These are phyloP conservation scores for Danionella cerebrum DNA, from an alignment of 2,113 vertebrate species.

Conservation along the genomic window DNA sequence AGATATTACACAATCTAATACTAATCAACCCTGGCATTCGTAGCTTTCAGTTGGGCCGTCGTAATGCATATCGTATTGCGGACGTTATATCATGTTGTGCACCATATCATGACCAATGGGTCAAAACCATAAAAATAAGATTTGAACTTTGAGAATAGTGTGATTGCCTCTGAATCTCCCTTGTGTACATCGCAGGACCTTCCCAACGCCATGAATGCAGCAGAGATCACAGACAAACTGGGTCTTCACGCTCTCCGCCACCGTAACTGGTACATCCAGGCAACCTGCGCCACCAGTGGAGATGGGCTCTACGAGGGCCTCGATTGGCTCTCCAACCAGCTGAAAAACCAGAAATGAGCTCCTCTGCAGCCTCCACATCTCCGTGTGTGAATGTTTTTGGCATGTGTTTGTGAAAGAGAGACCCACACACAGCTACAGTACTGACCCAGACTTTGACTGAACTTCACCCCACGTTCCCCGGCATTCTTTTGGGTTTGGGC, in stretches of 20 bases:
- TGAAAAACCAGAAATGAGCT: constrained; percentile 76
- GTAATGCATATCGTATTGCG: no score
- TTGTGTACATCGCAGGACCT: constrained; percentile 61
- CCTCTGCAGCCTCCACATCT: constrained; percentile 23
- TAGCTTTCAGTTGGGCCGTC: no score
- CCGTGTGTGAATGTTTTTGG: constrained; percentile 45
- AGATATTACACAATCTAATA: no score
- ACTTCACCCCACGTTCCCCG: constrained; percentile 31
- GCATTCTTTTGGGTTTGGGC: constrained; percentile 47
- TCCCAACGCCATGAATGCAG: constrained; percentile 78
- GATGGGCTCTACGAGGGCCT: constrained; percentile 61
- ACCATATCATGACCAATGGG: no score
- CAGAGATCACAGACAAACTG: constrained; percentile 80
- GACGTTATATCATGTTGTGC: no score
- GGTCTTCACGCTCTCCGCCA: constrained; percentile 69
- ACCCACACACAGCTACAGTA: constrained; percentile 32
- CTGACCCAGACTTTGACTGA: constrained; percentile 42
- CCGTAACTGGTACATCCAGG: constrained; percentile 82
- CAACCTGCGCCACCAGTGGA: constrained; percentile 76
- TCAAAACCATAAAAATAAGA: no score
- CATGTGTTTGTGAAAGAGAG: constrained; percentile 33
- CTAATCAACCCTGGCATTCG: no score
- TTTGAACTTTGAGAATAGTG: no score
- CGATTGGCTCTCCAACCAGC: constrained; percentile 80
- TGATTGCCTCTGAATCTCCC: neutral